Evolutionary conservation across 2,888 invertebrate genomes (phyloP).

Genomic region (Perizoma flavofasciatum): DNA sequence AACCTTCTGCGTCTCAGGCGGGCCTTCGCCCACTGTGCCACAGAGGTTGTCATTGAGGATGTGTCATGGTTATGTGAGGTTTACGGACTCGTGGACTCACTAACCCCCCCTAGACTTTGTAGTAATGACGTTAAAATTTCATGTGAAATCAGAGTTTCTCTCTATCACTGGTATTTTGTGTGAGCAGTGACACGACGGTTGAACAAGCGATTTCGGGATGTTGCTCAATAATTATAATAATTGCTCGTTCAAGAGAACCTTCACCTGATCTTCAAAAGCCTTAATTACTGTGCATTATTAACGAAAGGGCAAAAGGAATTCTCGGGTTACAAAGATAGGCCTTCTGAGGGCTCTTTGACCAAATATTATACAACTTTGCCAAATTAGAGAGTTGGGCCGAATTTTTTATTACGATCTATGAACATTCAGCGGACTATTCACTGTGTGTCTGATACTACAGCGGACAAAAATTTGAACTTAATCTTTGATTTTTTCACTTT

Average conservation of each 20-base stretch:
- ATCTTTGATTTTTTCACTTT: too few relatives aligned
- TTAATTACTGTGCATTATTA: conserved; percentile 40
- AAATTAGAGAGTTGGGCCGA: conserved; percentile 36
- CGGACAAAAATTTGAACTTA: conserved; percentile 1
- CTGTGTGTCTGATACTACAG: not conserved
- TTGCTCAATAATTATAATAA: conserved; percentile 2
- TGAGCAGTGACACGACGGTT: too few relatives aligned
- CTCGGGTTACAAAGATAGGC: conserved; percentile 40
- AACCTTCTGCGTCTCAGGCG: too few relatives aligned
- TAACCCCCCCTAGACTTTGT: too few relatives aligned
- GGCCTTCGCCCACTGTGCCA: too few relatives aligned
- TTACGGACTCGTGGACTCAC: too few relatives aligned
- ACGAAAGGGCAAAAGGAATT: conserved; percentile 35
- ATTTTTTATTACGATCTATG: conserved; percentile 32
- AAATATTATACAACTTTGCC: conserved; percentile 38
- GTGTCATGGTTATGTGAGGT: too few relatives aligned
- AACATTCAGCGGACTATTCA: conserved; percentile 13
- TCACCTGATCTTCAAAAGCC: conserved; percentile 35
- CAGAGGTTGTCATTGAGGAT: too few relatives aligned
- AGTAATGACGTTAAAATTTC: too few relatives aligned
- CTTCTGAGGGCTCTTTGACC: conserved; percentile 35
- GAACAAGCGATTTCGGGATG: not conserved
- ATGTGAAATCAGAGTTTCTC: too few relatives aligned
- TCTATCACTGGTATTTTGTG: too few relatives aligned
- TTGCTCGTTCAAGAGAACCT: conserved; percentile 1